phyloP scores from a whole-genome alignment of 2,888 invertebrate genomes.

The Lithophane leautieri region DNA sequence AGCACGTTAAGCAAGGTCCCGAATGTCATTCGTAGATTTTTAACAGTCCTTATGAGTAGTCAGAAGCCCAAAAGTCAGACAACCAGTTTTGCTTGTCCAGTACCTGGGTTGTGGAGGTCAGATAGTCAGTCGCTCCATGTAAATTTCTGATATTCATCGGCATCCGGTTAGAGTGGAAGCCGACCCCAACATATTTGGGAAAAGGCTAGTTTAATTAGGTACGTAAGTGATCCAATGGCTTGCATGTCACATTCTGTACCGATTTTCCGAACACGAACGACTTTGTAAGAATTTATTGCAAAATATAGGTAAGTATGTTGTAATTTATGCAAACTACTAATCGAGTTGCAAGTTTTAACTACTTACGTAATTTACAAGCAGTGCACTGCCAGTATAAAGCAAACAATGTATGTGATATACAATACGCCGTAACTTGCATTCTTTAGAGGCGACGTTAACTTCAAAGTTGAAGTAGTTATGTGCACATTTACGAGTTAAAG shows the following conservation, averaged over 20 bases:
- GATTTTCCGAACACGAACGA: background rate
- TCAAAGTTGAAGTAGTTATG: conserved; percentile 26
- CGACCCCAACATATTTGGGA: too few species aligned
- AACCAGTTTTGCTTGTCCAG: too few species aligned
- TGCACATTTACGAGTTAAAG: conserved; percentile 8
- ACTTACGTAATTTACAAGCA: conserved; percentile 8
- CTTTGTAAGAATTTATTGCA: background rate
- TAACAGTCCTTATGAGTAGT: too few species aligned
- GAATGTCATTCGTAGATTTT: too few species aligned
- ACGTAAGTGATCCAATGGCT: background rate
- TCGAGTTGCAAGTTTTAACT: conserved; percentile 4
- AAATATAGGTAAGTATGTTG: background rate
- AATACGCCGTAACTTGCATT: conserved; percentile 19
- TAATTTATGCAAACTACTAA: conserved; percentile 2
- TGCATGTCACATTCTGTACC: background rate
- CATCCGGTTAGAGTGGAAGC: too few species aligned
- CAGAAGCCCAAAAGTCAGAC: too few species aligned
- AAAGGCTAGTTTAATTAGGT: too few species aligned
- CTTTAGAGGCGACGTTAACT: conserved; percentile 19
- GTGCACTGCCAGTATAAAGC: conserved; percentile 2
- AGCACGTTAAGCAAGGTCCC: too few species aligned
- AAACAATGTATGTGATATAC: conserved; percentile 34
- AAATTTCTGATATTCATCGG: too few species aligned
- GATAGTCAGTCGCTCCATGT: too few species aligned
- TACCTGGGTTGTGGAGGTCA: too few species aligned